Evolutionary conservation across 2,888 invertebrate genomes (phyloP), one percentile per base, ranked within the genome.

Genomic region (Macrosiphum euphorbiae): DNA sequence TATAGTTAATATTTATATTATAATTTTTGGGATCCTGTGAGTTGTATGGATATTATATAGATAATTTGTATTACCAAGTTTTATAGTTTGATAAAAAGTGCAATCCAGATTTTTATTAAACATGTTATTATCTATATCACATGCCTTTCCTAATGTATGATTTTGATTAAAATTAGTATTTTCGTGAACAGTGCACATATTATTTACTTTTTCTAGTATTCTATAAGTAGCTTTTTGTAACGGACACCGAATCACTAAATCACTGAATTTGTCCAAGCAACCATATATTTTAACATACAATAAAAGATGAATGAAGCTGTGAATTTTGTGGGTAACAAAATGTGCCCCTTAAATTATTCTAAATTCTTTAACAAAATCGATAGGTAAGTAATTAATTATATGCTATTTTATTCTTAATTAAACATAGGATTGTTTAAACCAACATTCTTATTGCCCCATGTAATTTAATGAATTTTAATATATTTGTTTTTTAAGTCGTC

Each of bases 391-490:
- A 44, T n/a, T n/a, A n/a, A 16, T 35, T 50, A 47, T 85, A 11
- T 11, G 58, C 86, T 10, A 20, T 44, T 28, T 88, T 26, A 58
- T 67, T 88, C 58, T 55, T n/a, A 47, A 26, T 28, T 86, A 47
- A 47, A 41, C 86, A 92, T 35, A 87, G 35, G 44, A 5, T 26
- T 35, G 86, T 28, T 86, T 24, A 84, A n/a, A n/a, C 16, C 20
- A 88, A 88, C 5, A 88, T 88, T 88, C 55, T 52, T 26, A 88
- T 35, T 52, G 52, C 35, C 13, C 88, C n/a, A 11, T 88, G 55
- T 61, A 61, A 88, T 92, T 58, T 87, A 61, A 58, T 85, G 10
- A 47, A 85, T 85, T 50, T 47, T 88, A 87, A 61, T 47, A 87
- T 7, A 92, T 47, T 50, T 26, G 2, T n/a, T 47, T 87, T 92